phyloP scores from a whole-genome alignment of 2,113 vertebrate species.

The Scortum barcoo region DNA sequence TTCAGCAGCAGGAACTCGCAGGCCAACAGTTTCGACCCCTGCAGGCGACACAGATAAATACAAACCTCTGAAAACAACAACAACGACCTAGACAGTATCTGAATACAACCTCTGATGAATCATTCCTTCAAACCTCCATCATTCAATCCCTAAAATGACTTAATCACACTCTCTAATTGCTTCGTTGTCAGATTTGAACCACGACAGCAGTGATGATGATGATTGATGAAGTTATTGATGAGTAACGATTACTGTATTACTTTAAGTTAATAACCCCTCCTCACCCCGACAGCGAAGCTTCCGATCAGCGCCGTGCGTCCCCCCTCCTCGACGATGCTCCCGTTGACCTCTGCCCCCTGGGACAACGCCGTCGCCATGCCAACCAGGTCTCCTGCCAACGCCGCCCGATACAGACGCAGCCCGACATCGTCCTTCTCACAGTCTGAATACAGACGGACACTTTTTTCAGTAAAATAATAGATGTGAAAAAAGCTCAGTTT shows the following conservation, averaged over 20 bases:
- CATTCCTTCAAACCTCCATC: too few species aligned
- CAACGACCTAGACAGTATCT: too few species aligned
- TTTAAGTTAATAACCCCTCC: rapidly evolving
- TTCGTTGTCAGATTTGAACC: too few species aligned
- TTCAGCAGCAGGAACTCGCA: slow-evolving; percentile 86
- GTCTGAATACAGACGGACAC: slow-evolving; percentile 42
- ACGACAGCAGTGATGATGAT: too few species aligned
- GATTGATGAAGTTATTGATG: too few species aligned
- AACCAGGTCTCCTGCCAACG: slow-evolving; percentile 74
- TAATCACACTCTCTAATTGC: too few species aligned
- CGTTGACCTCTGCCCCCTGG: slow-evolving; percentile 79
- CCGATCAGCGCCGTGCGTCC: slow-evolving; percentile 83
- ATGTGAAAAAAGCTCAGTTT: too few species aligned
- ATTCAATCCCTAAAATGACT: too few species aligned
- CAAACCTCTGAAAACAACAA: background rate
- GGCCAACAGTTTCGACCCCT: slow-evolving; percentile 83
- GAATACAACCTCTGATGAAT: too few species aligned
- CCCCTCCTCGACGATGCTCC: slow-evolving; percentile 64
- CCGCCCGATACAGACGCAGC: slow-evolving; percentile 72
- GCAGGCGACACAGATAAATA: slow-evolving; percentile 1
- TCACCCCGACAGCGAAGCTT: slow-evolving; percentile 81
- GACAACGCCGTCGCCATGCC: slow-evolving; percentile 79
- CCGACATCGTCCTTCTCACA: background rate
- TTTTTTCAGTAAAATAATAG: too few species aligned
- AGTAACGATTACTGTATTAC: too few species aligned